A percentile compares a stretch with the other conserved stretches of the same genome.
These are phyloP conservation scores for Wasmannia auropunctata DNA, from an alignment of 1,140 invertebrate genomes.

Conservation along the genomic window DNA sequence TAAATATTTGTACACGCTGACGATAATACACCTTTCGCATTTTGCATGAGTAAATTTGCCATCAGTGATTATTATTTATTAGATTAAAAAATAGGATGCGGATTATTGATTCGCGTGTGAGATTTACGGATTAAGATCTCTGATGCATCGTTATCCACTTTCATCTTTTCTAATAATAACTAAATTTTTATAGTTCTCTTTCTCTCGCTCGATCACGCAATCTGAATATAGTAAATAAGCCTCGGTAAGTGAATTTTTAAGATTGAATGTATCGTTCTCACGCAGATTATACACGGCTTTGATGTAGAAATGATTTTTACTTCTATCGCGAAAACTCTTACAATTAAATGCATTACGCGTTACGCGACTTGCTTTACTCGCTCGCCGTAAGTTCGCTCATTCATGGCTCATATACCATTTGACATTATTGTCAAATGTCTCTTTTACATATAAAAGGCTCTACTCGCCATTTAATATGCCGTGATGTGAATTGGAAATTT, in stretches of 20 bases:
- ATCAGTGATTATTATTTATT: not conserved
- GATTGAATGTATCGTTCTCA: not conserved
- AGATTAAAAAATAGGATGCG: not conserved
- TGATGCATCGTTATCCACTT: not conserved
- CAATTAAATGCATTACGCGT: not conserved
- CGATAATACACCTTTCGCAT: not conserved
- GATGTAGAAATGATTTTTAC: not conserved
- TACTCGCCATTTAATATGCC: not conserved
- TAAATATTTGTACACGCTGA: not conserved
- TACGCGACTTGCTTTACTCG: slow-evolving; percentile 1
- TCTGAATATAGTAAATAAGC: not conserved
- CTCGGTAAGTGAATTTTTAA: not conserved
- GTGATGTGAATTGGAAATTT: not conserved
- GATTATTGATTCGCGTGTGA: not conserved
- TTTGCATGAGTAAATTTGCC: not conserved
- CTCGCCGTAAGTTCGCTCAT: not conserved
- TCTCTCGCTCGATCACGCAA: not conserved
- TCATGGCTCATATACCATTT: not conserved
- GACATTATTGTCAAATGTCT: not conserved
- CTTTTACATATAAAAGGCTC: not conserved
- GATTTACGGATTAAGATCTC: not conserved
- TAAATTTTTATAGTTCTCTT: not conserved
- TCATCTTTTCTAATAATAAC: slow-evolving; percentile 10
- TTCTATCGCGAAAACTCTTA: not conserved
- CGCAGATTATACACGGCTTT: not conserved